These are phyloP conservation scores for Ardeotis arabs DNA, from an alignment of 2,113 vertebrate genomes.

Conservation along the genomic window DNA sequence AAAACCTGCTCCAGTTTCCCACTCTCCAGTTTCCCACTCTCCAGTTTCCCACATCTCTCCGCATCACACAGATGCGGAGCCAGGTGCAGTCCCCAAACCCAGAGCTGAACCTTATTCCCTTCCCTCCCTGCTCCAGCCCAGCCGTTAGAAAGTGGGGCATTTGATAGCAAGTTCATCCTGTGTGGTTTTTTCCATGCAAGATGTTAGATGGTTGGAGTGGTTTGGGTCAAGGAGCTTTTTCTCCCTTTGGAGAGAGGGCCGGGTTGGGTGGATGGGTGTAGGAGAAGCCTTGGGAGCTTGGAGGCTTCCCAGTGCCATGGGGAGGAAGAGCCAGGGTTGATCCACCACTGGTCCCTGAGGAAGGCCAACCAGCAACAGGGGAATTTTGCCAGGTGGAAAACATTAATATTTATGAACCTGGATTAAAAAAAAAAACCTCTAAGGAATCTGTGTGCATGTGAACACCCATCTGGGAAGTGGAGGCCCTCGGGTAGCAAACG, in stretches of 20 bases:
- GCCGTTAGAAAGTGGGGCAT: not conserved
- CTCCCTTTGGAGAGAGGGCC: not conserved
- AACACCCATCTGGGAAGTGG: not conserved
- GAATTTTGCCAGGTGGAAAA: not conserved
- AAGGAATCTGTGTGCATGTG: not conserved
- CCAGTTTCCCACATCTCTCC: too few species aligned
- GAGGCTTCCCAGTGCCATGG: not conserved
- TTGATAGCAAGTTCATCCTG: not conserved
- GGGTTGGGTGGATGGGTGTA: not conserved
- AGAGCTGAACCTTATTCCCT: not conserved
- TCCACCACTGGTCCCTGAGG: accelerated
- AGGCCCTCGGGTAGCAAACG: not conserved
- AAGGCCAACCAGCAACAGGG: not conserved
- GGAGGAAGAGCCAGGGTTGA: not conserved
- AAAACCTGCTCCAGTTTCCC: not conserved
- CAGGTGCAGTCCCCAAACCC: not conserved
- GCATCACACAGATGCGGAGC: not conserved
- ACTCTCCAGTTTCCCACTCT: not conserved
- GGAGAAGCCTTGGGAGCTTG: not conserved
- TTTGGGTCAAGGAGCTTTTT: not conserved
- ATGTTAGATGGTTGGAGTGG: not conserved
- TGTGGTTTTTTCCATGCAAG: not conserved
- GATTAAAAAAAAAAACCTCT: not conserved
- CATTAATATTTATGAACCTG: not conserved
- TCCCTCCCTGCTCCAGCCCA: not conserved